Conservation (phyloP, 2,113 vertebrate genomes). For the Malurus melanocephalus region DNA sequence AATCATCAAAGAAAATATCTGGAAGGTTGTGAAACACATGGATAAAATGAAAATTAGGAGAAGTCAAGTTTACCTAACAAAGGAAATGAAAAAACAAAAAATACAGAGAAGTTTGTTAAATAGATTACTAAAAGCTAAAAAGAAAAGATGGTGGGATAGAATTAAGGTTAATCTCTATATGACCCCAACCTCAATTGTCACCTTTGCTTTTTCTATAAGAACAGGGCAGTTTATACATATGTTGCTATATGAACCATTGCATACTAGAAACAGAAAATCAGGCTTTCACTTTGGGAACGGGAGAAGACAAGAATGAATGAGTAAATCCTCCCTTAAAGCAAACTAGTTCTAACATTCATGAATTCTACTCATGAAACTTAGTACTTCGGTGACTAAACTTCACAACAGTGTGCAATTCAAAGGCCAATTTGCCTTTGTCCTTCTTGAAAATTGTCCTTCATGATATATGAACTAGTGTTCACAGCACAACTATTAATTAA, state of each 20-base stretch:
- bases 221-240: background rate
- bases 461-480: background rate
- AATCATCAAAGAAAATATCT: background rate
- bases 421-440: background rate
- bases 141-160: background rate
- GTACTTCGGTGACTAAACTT: background rate
- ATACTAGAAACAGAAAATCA: background rate
- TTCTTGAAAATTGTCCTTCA: background rate
- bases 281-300: background rate
- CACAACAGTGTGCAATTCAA: background rate
- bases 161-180: background rate
- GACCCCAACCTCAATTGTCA: background rate
- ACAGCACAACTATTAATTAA: background rate
- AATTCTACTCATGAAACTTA: background rate
- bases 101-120: background rate
- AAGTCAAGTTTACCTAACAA: background rate
- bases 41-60: background rate
- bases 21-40: background rate
- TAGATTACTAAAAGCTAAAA: background rate
- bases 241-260: background rate
- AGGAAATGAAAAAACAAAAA: background rate
- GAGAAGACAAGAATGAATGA: background rate
- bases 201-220: background rate
- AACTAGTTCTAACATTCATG: background rate
- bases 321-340: background rate